phyloP scores from a whole-genome alignment of 2,888 invertebrate species.

The Lasiommata megera region DNA sequence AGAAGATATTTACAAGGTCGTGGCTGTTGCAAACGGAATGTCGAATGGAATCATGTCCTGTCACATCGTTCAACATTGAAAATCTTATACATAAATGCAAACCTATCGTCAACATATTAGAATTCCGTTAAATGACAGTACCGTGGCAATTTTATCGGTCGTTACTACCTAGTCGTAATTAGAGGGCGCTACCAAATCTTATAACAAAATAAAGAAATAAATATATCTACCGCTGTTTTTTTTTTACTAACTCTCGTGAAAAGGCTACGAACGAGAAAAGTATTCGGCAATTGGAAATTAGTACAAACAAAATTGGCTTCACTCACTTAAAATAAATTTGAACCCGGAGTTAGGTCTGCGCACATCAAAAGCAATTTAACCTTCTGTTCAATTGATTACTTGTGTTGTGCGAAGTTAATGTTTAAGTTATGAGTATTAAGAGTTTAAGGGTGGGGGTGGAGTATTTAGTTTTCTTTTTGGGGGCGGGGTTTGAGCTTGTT shows the following conservation, averaged over 20 bases:
- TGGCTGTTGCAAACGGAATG: slow-evolving; percentile 47
- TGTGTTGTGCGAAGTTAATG: slow-evolving; percentile 54
- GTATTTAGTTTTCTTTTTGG: slow-evolving; percentile 75
- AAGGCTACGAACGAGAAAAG: slow-evolving; percentile 64
- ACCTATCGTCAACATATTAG: slow-evolving; percentile 46
- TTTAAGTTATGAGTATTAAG: slow-evolving; percentile 71
- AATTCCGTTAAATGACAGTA: slow-evolving; percentile 29
- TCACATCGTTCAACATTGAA: slow-evolving; percentile 47
- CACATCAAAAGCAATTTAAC: slow-evolving; percentile 55
- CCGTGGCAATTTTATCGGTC: slow-evolving; percentile 17
- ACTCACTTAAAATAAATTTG: slow-evolving; percentile 62
- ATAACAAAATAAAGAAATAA: slow-evolving; percentile 53
- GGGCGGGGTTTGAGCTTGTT: slow-evolving; percentile 71
- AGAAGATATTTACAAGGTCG: slow-evolving; percentile 71
- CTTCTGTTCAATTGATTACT: slow-evolving; percentile 38
- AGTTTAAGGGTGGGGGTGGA: slow-evolving; percentile 52
- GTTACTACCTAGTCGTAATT: slow-evolving; percentile 34
- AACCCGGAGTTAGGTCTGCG: slow-evolving; percentile 58
- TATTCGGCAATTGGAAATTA: slow-evolving; percentile 78
- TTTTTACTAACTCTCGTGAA: slow-evolving; percentile 62
- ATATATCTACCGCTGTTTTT: slow-evolving; percentile 67
- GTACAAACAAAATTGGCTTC: slow-evolving; percentile 68
- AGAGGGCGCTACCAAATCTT: slow-evolving; percentile 53
- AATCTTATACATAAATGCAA: slow-evolving; percentile 65
- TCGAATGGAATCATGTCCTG: slow-evolving; percentile 43